Conservation (phyloP, 2,888 invertebrate genomes). For the Brassicogethes aeneus region DNA sequence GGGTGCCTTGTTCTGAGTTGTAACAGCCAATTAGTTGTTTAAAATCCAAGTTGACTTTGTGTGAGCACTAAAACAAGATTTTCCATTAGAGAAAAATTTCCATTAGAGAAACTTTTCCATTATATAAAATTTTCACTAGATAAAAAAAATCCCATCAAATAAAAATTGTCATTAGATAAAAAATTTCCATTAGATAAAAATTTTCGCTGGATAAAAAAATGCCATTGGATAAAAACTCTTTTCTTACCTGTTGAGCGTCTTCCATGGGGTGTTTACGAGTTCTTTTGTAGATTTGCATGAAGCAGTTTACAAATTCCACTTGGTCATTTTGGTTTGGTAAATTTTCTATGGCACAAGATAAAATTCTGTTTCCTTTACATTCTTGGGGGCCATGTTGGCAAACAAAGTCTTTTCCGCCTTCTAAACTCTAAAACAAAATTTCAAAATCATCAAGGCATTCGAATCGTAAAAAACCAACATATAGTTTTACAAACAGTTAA, state of each 20-base stretch:
- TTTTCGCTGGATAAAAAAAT: no score
- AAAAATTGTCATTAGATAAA: no score
- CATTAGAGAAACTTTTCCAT: not conserved
- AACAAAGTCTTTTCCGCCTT: slow-evolving; percentile 24
- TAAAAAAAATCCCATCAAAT: not conserved
- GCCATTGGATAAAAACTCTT: no score
- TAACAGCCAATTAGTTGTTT: slow-evolving; percentile 38
- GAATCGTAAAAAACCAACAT: not conserved
- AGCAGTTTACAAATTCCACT: slow-evolving; percentile 34
- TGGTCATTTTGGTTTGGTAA: slow-evolving; percentile 34
- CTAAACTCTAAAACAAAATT: slow-evolving; percentile 20
- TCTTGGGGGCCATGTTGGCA: slow-evolving; percentile 58
- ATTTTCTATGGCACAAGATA: slow-evolving; percentile 48
- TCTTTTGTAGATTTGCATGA: slow-evolving; percentile 27
- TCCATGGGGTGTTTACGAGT: not conserved
- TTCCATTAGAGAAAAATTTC: slow-evolving; percentile 2
- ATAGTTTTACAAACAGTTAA: no score
- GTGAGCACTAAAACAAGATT: slow-evolving; percentile 42
- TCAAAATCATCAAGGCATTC: not conserved
- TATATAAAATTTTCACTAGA: slow-evolving; percentile 2
- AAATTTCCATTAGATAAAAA: no score
- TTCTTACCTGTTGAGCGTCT: not conserved
- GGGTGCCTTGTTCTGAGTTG: slow-evolving; percentile 36
- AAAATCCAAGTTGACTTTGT: slow-evolving; percentile 33
- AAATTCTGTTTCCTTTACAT: slow-evolving; percentile 53